These are phyloP conservation scores for Callipepla californica DNA, from an alignment of 2,113 vertebrate genomes.

Conservation along the genomic window DNA sequence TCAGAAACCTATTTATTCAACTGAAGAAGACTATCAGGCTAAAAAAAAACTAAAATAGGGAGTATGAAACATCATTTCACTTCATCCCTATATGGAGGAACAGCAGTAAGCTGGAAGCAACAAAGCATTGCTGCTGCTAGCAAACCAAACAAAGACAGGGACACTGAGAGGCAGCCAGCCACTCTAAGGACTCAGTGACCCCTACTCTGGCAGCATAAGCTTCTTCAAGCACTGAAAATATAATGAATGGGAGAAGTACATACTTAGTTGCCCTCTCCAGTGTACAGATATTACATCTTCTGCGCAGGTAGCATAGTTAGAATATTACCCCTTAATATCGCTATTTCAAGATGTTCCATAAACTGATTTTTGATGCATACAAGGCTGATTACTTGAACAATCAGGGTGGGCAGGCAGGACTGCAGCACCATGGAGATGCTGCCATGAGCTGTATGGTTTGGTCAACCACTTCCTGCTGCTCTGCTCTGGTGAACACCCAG, in stretches of 20 bases:
- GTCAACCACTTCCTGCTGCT: accelerated
- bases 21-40: neutral
- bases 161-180: neutral
- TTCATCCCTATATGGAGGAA: neutral
- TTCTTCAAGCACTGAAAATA: neutral
- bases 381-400: neutral
- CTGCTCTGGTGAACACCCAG: neutral
- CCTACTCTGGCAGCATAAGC: neutral
- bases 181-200: neutral
- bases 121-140: neutral
- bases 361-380: neutral
- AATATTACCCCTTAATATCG: accelerated
- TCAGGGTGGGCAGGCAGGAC: neutral
- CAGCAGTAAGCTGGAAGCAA: neutral
- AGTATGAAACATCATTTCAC: neutral
- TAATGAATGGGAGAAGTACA: neutral
- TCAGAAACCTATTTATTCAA: neutral
- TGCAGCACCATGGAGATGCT: neutral
- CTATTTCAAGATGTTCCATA: neutral
- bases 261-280: neutral
- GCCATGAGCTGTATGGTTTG: neutral
- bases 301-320: neutral
- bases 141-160: accelerated
- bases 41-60: neutral
- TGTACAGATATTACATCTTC: neutral